These are phyloP conservation scores for Hylaeus volcanicus DNA, from an alignment of 1,140 invertebrate species.

Conservation along the genomic window DNA sequence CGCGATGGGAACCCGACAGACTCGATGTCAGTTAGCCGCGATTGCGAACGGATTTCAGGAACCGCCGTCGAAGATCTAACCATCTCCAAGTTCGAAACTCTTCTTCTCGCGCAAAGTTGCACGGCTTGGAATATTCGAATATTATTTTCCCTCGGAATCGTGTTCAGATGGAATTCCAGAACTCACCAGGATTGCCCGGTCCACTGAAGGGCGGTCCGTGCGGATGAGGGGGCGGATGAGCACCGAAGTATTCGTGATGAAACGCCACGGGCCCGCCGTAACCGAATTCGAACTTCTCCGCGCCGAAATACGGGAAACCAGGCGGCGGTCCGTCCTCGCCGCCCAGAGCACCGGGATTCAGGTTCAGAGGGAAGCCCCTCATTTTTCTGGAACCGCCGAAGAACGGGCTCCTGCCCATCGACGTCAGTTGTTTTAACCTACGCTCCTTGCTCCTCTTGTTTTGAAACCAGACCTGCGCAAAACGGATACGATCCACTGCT, in stretches of 20 bases:
- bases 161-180: background rate
- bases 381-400: slow-evolving; percentile 94
- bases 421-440: slow-evolving; percentile 94
- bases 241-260: slow-evolving; percentile 93
- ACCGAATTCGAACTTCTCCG: slow-evolving; percentile 94
- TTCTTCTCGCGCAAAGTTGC: too few relatives aligned
- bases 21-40: slow-evolving; percentile 12
- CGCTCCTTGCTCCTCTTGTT: slow-evolving; percentile 99
- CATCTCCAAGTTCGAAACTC: too few relatives aligned
- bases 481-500: slow-evolving; percentile 3
- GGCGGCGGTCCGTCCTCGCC: slow-evolving; percentile 87
- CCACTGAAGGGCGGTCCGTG: slow-evolving; percentile 88
- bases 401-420: slow-evolving; percentile 94
- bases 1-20: slow-evolving; percentile 45
- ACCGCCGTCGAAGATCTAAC: too few relatives aligned
- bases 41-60: background rate
- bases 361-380: slow-evolving; percentile 93
- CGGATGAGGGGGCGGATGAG: slow-evolving; percentile 84
- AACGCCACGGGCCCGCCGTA: slow-evolving; percentile 92
- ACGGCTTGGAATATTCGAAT: too few relatives aligned
- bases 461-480: slow-evolving; percentile 98
- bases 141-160: too few relatives aligned
- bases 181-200: slow-evolving; percentile 84
- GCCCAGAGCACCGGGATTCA: slow-evolving; percentile 89
- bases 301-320: slow-evolving; percentile 92